Evolutionary conservation across 1,140 invertebrate species (phyloP), one percentile per base, ranked within the genome.

Genomic region (Pogonomyrmex californicus): DNA sequence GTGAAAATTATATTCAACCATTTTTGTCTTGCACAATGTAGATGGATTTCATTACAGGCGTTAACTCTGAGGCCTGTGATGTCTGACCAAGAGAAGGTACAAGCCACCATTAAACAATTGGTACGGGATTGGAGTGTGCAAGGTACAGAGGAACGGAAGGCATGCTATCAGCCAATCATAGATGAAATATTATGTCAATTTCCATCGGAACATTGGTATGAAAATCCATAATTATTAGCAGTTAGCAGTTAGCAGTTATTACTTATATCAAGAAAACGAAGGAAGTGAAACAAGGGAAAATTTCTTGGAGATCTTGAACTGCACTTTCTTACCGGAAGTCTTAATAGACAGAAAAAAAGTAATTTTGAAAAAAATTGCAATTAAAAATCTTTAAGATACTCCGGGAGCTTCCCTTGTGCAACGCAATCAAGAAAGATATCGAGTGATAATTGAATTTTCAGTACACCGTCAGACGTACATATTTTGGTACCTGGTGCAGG

Each of bases 401-500:
- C 4, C 12, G n/a, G 33, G 49, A 83, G 23, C 9, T 83, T 83
- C n/a, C 44, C 12, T 83, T 62, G 41, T 60, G 71, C 65, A 85
- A 87, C 38, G 88, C 2, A 81, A 73, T 91, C 89, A 75, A 91
- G 82, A 90, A 91, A 88, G 90, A 81, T 92, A 91, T 91, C 71
- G 87, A 93, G 91, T 92, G 86, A 92, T 88, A 92, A 89, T 63
- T 91, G 89, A 92, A 92, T 92, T 94, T 95, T 73, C 88, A 95
- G 95, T 92, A 93, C 88, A 54, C 86, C 94, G 33, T 92, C 93
- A 33, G 92, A 95, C 70, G 92, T 99, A 7, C 97, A 97, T 91
- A 96, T 99, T 83, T 94, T 99, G 78, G 98, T 99, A 38, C 99
- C 99, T 30, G 99, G 99, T 14, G 98, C 99, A 33, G 99, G 99